Base-by-base conservation (phyloP, 2,113 vertebrate genomes). In the Pteropus alecto region DNA sequence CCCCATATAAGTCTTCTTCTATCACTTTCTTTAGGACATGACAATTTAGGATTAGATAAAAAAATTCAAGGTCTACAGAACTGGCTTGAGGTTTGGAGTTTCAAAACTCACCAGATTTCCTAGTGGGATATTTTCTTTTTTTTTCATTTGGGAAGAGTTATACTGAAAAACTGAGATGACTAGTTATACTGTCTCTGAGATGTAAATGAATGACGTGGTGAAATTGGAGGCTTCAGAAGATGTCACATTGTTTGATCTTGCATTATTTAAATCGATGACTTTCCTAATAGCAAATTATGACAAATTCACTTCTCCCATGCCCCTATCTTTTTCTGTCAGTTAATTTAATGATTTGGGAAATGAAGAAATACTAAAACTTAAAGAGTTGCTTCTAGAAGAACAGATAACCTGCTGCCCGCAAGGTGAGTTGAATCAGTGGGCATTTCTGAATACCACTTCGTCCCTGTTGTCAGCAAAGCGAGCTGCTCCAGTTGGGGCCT, bases 381-480 rank as follows among this genome's bases (percentile, higher is more conserved):
- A 58, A 61, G 56, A 12, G 38, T 35, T 78, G 5, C 14, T 60
- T 85, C 33, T 74, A 28, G 3, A 26, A 88, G 15, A 1, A 22
- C 5, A 28, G 48, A 41, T 15, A 21, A 67, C 48, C 54, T 43
- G 7, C 0, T 21, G 3, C 2, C 19, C 13, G 54, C 30, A 13
- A 18, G 38, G 58, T 8, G 14, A 54, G 15, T 14, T 0, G 5
- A n/a, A 0, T 68, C 18, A 51, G 0, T 1, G 14, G 21, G 10
- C 33, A 6, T 1, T 58, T 28, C 26, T n/a, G n/a, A 60, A 21
- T 13, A 56, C 16, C 6, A 0, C 3, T 0, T 35, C 14, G 60
- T 38, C 16, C 3, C 4, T 70, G 1, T 7, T 35, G 2, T 54
- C 22, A 30, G 51, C 26, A 56, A 58, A 68, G 11, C 8, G 7